Base-by-base conservation (phyloP, 2,113 vertebrate genomes). In the Aegotheles bennettii region DNA sequence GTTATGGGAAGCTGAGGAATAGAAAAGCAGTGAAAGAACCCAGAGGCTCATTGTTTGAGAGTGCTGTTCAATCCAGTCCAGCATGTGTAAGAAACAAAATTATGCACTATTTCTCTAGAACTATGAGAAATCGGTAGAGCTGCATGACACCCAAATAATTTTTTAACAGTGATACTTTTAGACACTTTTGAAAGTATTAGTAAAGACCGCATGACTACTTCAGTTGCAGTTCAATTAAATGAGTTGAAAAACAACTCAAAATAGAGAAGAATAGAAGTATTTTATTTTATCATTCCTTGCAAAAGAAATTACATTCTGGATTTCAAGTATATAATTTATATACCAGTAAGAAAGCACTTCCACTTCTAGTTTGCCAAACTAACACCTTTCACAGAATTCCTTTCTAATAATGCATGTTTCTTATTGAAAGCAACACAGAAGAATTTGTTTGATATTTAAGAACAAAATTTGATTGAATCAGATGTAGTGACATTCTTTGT, bases 211-310 rank as follows among this genome's bases (percentile, higher is more conserved):
- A 76, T 94, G 83, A 94, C 54, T 16, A 7, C 43, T 45, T 60
- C 74, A 84, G 89, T 90, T 92, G 84, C 92, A 92, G 82, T 95
- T 96, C 88, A 89, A 70, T 92, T 63, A 86, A 88, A 69, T 69
- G 25, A 92, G 75, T 35, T 94, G 79, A 88, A 93, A 93, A 90
- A 11, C 60, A 96, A 63, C 75, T 83, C 31, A 9, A 84, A 89
- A 36, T 65, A 71, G 82, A 77, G 21, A 11, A 85, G 31, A 77
- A 79, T n/a, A 75, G 21, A 31, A 85, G 57, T 64, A 31, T 85
- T 82, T 94, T 71, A 38, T 67, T 82, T 94, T 93, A 31, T 71
- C 14, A 20, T 76, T 85, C 23, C 10, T 45, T 91, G 48, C 74
- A 69, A 93, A 95, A 84, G 20, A 93, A 80, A 90, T 57, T 48